These are phyloP conservation scores for Caenorhabditis drosophilae DNA, from an alignment of 2,888 invertebrate genomes.

Conservation along the genomic window DNA sequence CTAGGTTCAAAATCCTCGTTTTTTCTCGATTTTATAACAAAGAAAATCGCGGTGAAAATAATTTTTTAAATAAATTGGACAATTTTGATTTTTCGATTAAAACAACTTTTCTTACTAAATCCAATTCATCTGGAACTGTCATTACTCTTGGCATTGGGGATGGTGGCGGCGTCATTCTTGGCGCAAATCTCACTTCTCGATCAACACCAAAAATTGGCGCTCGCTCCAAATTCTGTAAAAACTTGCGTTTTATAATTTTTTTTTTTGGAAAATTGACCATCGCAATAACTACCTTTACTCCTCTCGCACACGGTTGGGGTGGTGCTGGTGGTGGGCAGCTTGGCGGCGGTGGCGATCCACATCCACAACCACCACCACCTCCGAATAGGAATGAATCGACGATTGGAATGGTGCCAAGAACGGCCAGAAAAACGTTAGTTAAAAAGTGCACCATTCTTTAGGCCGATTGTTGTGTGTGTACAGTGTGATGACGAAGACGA, in stretches of 20 bases:
- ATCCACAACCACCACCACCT: slow-evolving; percentile 25
- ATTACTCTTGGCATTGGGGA: slow-evolving; percentile 11
- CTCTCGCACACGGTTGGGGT: slow-evolving; percentile 5
- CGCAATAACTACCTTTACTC: slow-evolving; percentile 6
- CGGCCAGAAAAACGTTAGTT: too few species aligned
- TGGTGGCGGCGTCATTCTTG: too few species aligned
- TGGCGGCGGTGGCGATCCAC: slow-evolving; percentile 23
- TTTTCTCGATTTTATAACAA: not conserved
- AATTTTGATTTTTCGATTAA: not conserved
- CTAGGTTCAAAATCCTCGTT: not conserved
- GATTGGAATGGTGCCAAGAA: too few species aligned
- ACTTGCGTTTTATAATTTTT: too few species aligned
- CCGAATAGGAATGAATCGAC: not conserved
- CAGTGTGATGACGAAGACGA: too few species aligned
- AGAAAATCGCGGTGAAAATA: not conserved
- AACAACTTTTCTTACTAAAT: slow-evolving; percentile 23
- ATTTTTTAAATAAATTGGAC: not conserved
- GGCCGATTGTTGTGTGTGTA: too few species aligned
- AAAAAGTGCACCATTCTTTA: too few species aligned
- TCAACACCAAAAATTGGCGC: too few species aligned
- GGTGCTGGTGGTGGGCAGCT: slow-evolving; percentile 34
- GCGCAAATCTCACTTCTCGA: too few species aligned
- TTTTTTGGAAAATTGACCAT: too few species aligned
- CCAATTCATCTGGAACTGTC: slow-evolving; percentile 40
- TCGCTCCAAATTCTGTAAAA: too few species aligned